Evolutionary conservation across 2,888 invertebrate species (phyloP).

Genomic region (Tuberolachnus salignus): DNA sequence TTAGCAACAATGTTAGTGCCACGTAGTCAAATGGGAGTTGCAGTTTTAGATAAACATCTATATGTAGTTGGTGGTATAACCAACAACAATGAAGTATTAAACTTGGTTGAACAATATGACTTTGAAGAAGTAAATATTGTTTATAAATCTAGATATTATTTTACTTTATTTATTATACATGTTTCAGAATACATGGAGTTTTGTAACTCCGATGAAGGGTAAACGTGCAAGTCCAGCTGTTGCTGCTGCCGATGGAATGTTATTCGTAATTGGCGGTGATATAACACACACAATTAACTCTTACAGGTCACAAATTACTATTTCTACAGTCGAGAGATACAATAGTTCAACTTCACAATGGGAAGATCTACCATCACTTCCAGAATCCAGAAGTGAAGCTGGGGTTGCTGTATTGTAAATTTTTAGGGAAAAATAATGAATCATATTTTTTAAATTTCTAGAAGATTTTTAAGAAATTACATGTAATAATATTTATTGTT

Average conservation of each 20-base stretch:
- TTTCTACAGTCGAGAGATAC: slow-evolving; percentile 83
- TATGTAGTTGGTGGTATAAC: slow-evolving; percentile 91
- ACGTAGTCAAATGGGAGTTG: slow-evolving; percentile 87
- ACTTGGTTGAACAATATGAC: slow-evolving; percentile 82
- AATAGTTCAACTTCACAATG: slow-evolving; percentile 79
- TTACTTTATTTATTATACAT: slow-evolving; percentile 53
- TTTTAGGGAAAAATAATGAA: slow-evolving; percentile 10
- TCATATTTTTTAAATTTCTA: slow-evolving; percentile 39
- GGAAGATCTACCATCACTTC: slow-evolving; percentile 79
- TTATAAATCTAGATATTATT: background rate
- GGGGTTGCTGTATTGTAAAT: slow-evolving; percentile 77
- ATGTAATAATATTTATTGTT: slow-evolving; percentile 17
- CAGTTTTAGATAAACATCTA: slow-evolving; percentile 80
- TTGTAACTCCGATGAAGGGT: slow-evolving; percentile 74
- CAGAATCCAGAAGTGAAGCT: slow-evolving; percentile 84
- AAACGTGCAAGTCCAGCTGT: slow-evolving; percentile 84
- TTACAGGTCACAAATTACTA: slow-evolving; percentile 83
- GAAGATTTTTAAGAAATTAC: slow-evolving; percentile 1
- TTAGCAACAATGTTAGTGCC: slow-evolving; percentile 80
- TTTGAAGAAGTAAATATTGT: slow-evolving; percentile 72
- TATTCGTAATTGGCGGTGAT: slow-evolving; percentile 86
- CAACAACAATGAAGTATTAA: slow-evolving; percentile 77
- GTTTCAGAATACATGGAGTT: slow-evolving; percentile 77
- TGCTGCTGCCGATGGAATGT: slow-evolving; percentile 79
- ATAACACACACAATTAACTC: slow-evolving; percentile 80